phyloP scores from a whole-genome alignment of 2,113 vertebrate species.

The Trogon melanurus region DNA sequence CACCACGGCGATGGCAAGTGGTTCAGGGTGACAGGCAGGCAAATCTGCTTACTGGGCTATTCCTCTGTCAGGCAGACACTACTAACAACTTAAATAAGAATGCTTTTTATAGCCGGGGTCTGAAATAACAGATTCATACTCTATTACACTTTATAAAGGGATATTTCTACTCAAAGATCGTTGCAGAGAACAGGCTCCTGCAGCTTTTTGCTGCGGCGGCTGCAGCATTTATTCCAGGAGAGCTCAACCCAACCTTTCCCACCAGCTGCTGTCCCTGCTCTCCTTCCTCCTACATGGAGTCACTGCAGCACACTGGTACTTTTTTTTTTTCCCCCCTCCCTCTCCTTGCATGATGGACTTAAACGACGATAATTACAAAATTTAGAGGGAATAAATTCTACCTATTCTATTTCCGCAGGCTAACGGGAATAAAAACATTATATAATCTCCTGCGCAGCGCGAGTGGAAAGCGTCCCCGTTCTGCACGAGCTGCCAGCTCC shows the following conservation, averaged over 20 bases:
- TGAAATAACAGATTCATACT: neutral
- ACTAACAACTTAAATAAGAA: neutral
- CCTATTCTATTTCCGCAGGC: neutral
- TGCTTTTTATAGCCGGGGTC: neutral
- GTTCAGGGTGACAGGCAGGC: neutral
- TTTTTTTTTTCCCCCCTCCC: neutral
- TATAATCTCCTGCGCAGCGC: neutral
- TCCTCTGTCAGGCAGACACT: neutral
- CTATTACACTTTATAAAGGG: neutral
- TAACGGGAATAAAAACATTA: neutral
- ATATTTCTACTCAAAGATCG: neutral
- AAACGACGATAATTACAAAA: neutral
- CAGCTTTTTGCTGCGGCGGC: neutral
- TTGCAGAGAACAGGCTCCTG: neutral
- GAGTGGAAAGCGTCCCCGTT: neutral
- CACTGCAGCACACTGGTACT: accelerated
- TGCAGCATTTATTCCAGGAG: neutral
- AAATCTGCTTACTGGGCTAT: conserved; percentile 41
- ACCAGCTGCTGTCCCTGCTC: neutral
- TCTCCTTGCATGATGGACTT: neutral
- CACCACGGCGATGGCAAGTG: neutral
- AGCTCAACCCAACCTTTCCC: neutral
- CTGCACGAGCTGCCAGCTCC: neutral
- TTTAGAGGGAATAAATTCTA: neutral
- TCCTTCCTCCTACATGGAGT: neutral